Evolutionary conservation across 1,140 invertebrate genomes (phyloP).

Genomic region (Zaprionus taronus): DNA sequence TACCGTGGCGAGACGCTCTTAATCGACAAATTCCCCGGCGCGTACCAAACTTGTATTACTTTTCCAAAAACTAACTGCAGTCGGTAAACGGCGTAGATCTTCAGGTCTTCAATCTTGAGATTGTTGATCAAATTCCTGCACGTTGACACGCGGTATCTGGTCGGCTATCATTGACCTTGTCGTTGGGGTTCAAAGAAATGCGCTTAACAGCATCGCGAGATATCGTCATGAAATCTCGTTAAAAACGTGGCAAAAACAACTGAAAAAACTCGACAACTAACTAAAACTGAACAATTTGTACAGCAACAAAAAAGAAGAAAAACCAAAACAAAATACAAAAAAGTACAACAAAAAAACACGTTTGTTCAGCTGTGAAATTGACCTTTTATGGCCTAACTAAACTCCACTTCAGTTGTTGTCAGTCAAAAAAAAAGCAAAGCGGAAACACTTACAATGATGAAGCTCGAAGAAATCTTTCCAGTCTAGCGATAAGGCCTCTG

Average conservation of each 20-base stretch:
- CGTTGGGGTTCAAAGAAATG: slow-evolving; percentile 64
- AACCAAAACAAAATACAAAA: slow-evolving; percentile 22
- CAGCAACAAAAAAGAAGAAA: background rate
- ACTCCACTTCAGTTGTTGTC: slow-evolving; percentile 19
- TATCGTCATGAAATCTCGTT: slow-evolving; percentile 50
- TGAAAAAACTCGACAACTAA: slow-evolving; percentile 20
- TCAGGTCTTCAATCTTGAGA: background rate
- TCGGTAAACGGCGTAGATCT: slow-evolving; percentile 16
- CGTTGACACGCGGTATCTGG: slow-evolving; percentile 39
- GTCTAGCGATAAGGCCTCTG: slow-evolving; percentile 21
- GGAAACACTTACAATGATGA: slow-evolving; percentile 67
- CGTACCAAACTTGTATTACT: background rate
- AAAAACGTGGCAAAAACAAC: slow-evolving; percentile 64
- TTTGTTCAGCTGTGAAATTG: slow-evolving; percentile 80
- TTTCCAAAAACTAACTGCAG: background rate
- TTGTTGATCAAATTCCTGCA: slow-evolving; percentile 50
- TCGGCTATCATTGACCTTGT: slow-evolving; percentile 65
- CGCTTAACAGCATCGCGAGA: slow-evolving; percentile 37
- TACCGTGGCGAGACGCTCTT: background rate
- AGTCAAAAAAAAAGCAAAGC: slow-evolving; percentile 43
- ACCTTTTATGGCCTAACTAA: slow-evolving; percentile 71
- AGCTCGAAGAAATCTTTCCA: slow-evolving; percentile 25
- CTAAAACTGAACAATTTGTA: slow-evolving; percentile 49
- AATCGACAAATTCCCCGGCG: background rate
- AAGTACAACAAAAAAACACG: slow-evolving; percentile 58